Evolutionary conservation across 1,140 invertebrate species (phyloP).

Genomic region (Nylanderia fulva): DNA sequence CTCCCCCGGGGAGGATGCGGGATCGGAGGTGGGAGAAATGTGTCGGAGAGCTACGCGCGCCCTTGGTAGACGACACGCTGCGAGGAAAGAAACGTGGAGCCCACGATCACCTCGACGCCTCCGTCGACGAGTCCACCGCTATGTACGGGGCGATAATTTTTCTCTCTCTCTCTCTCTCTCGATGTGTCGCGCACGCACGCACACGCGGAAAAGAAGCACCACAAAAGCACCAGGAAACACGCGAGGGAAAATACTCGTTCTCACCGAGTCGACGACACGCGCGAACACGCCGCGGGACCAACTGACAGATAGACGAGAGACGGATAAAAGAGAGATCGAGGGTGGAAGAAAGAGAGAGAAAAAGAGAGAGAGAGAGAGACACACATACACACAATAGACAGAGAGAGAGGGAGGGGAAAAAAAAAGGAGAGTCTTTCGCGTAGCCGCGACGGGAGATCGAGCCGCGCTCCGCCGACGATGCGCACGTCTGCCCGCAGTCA

Average conservation of each 20-base stretch:
- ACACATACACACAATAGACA: slow-evolving; percentile 19
- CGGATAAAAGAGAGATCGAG: slow-evolving; percentile 9
- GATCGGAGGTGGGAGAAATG: background rate
- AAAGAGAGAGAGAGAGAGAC: slow-evolving; percentile 37
- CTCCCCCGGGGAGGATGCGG: background rate
- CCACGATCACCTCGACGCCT: slow-evolving; percentile 36
- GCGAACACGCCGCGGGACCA: slow-evolving; percentile 25
- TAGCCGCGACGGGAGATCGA: slow-evolving; percentile 72
- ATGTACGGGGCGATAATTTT: background rate
- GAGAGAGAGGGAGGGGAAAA: slow-evolving; percentile 30
- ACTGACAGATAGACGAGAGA: slow-evolving; percentile 26
- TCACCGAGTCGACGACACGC: slow-evolving; percentile 14
- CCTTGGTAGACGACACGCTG: slow-evolving; percentile 49
- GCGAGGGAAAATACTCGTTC: background rate
- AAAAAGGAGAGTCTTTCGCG: slow-evolving; percentile 74
- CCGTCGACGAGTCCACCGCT: slow-evolving; percentile 14
- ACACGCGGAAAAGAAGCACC: slow-evolving; percentile 17
- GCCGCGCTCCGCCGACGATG: slow-evolving; percentile 70
- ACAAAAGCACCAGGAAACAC: slow-evolving; percentile 20
- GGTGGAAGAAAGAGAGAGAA: slow-evolving; percentile 53
- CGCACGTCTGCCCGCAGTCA: slow-evolving; percentile 76
- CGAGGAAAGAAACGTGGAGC: slow-evolving; percentile 43
- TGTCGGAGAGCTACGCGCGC: slow-evolving; percentile 45
- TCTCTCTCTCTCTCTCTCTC: background rate
- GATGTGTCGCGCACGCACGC: slow-evolving; percentile 50